Base-by-base conservation (phyloP, 2,888 invertebrate genomes). In the Sinotaia quadrata region DNA sequence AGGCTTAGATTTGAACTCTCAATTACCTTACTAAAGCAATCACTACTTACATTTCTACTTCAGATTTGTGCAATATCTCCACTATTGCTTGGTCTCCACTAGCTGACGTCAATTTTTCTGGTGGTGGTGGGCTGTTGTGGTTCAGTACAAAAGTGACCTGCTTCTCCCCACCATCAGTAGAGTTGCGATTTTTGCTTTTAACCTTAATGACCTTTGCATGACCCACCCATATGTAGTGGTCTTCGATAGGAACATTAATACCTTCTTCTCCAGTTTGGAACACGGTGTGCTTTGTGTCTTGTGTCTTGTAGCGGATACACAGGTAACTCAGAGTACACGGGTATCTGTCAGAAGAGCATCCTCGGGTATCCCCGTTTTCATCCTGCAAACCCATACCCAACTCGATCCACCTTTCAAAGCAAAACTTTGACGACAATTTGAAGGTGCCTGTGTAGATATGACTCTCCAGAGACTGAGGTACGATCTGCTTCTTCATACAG, bases 221-320 rank as follows among this genome's bases (percentile, higher is more conserved):
- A 27, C 37, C 65, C 29, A 65, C 29, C 65, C 65, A 65, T n/a
- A 56, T 65, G 47, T 37, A 65, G 21, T 65, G 56, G 12, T 33
- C 41, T 41, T 65, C 65, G 31, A 65, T 56, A 29, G 54, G 37
- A 15, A 12, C 54, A 4, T 52, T 21, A 24, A 65, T n/a, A 24
- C 8, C 21, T 27, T 36, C 36, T 27, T 56, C 33, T n/a, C 47
- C n/a, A 7, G 56, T 41, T 31, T 56, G 29, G 2, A 56, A 65
- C 34, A 31, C 41, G 7, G 44, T 33, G 18, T 18, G 37, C 2
- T 56, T 56, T 4, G 41, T n/a, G 44, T 56, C 54, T 18, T 52
- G n/a, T 21, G 15, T 24, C n/a, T 15, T 29, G 56, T 56, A 65
- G 29, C 65, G 37, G 37, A 65, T 52, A 18, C 65, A 65, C 33